Conservation (phyloP, 2,888 invertebrate species). For the Gandaritis pyraliata region DNA sequence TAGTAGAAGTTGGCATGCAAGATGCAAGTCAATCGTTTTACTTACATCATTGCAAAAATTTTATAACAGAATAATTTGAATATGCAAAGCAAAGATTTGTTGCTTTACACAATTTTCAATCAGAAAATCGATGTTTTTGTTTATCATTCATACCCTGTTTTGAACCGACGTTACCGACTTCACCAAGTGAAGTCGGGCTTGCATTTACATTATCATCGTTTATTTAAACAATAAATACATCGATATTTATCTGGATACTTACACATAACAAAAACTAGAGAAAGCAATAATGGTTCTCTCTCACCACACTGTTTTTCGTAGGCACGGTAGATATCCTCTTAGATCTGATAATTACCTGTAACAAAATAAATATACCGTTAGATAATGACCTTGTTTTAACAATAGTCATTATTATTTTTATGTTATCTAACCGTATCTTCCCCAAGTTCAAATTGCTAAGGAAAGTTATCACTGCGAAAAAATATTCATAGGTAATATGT, state of each 20-base stretch:
- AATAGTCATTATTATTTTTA: not conserved
- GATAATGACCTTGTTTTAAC: not conserved
- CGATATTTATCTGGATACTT: no score
- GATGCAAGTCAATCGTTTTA: not conserved
- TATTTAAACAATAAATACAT: not conserved
- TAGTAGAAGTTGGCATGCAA: no score
- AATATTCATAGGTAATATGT: no score
- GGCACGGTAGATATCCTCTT: no score
- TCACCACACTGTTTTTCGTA: no score
- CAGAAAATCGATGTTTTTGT: not conserved
- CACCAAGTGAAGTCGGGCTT: no score
- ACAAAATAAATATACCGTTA: constrained; percentile 2
- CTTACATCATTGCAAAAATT: not conserved
- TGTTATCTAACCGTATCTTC: not conserved
- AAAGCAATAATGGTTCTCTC: no score
- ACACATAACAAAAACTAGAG: no score
- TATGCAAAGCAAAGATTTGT: no score
- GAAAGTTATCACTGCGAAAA: not conserved
- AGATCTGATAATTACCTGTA: constrained; percentile 2
- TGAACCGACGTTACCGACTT: no score
- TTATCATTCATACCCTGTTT: not conserved
- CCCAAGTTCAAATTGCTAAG: not conserved
- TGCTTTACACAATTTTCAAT: not conserved
- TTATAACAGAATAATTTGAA: not conserved
- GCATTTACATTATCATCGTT: not conserved